Evolutionary conservation across 2,888 invertebrate species (phyloP), one percentile per base, ranked within the genome.

Genomic region (Lepidochitona cinerea): DNA sequence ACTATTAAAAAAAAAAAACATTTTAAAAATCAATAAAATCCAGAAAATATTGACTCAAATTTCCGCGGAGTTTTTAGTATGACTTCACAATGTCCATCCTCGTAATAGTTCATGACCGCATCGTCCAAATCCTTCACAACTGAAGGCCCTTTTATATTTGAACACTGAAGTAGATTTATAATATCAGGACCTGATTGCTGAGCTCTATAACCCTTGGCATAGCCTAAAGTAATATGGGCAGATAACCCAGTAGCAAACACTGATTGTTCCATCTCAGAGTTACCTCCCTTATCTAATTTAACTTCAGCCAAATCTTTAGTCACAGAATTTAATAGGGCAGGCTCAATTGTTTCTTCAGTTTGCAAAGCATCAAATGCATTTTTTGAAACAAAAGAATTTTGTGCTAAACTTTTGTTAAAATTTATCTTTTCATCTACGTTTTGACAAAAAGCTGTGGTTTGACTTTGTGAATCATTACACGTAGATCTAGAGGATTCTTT

Each of bases 21-120:
- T n/a, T n/a, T n/a, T n/a, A n/a, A n/a, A n/a, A n/a, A n/a, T 66
- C 26, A 59, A 66, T 78, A 78, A 69, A 73, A 78, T 29, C 78
- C 80, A 71, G 76, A 75, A 69, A 80, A 80, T 52, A 80, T 52
- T 12, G 70, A 41, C 0, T 73, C 73, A 36, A 74, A 71, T 36
- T n/a, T 32, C 0, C 75, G 29, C 14, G 71, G 70, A 64, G 70
- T 29, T 12, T 68, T 64, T 14, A 80, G 52, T 9, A 71, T 33
- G 4, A 80, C 41, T 35, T 73, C 65, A 64, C 66, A 78, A 52
- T 71, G 59, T 18, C 76, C 71, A 9, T 69, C 68, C 18, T 71
- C 75, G 72, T 74, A 75, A 1, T 59, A 59, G 29, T 59, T 29
- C 32, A 52, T 18, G 1, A 37, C 41, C 2, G 53, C 29, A 52